phyloP scores from a whole-genome alignment of 2,888 invertebrate genomes.

The Ochropleura leucogaster region DNA sequence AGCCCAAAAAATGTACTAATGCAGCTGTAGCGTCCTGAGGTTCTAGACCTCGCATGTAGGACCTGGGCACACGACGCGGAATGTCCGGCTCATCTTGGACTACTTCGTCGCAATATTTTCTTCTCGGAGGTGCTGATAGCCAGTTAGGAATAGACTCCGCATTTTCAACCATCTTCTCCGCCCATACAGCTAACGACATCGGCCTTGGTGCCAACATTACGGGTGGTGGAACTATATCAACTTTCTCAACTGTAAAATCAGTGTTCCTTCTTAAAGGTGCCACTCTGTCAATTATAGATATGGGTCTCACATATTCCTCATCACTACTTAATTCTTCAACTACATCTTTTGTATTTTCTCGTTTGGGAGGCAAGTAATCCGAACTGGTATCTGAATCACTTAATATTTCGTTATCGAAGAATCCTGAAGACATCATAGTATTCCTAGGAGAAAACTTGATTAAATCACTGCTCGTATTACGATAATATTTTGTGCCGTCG shows the following conservation, averaged over 20 bases:
- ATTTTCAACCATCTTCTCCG: conserved; percentile 89
- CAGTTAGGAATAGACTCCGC: conserved; percentile 89
- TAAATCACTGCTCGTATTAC: conserved; percentile 77
- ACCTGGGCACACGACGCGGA: conserved; percentile 83
- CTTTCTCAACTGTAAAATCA: conserved; percentile 80
- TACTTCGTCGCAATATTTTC: conserved; percentile 80
- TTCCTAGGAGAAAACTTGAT: conserved; percentile 83
- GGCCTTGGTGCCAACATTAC: conserved; percentile 84
- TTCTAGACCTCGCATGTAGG: conserved; percentile 92
- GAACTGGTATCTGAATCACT: conserved; percentile 80
- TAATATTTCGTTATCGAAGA: conserved; percentile 74
- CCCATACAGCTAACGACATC: conserved; percentile 84
- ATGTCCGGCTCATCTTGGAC: conserved; percentile 83
- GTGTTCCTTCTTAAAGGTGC: conserved; percentile 80
- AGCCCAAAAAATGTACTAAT: conserved; percentile 93
- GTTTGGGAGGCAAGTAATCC: conserved; percentile 74
- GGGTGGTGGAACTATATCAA: conserved; percentile 88
- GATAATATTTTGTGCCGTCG: conserved; percentile 58
- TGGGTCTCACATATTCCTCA: conserved; percentile 82
- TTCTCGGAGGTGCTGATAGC: conserved; percentile 87
- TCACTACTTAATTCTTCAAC: conserved; percentile 77
- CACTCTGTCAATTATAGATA: conserved; percentile 83
- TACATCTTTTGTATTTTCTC: conserved; percentile 52
- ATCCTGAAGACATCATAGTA: conserved; percentile 68
- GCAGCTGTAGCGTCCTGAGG: conserved; percentile 94